These are phyloP conservation scores for Saccopteryx bilineata DNA, from an alignment of 2,113 vertebrate species.

Conservation along the genomic window DNA sequence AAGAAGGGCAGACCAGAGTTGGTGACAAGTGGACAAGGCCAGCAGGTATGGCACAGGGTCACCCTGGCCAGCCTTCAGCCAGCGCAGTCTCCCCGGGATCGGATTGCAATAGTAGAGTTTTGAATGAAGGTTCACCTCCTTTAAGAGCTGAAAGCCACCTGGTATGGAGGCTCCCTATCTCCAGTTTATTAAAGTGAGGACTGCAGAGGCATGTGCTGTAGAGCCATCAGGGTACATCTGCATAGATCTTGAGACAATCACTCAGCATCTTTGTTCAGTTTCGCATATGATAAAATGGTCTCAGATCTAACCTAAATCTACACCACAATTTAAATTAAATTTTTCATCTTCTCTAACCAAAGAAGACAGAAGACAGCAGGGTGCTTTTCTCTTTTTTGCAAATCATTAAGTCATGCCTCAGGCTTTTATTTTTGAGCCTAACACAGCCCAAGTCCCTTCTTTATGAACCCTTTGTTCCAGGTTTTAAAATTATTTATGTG, in stretches of 20 bases:
- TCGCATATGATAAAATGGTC: neutral
- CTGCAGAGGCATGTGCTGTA: neutral
- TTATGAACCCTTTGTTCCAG: neutral
- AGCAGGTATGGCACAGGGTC: accelerated
- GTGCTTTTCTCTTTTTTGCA: neutral
- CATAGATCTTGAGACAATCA: neutral
- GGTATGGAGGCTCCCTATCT: neutral
- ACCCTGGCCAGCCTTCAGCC: neutral
- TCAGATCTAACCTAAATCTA: neutral
- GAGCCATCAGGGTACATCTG: neutral
- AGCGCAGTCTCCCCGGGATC: neutral
- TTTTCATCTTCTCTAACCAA: neutral
- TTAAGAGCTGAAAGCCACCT: neutral
- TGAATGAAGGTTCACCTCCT: neutral
- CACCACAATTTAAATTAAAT: neutral
- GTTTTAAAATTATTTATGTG: neutral
- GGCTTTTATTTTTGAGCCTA: neutral
- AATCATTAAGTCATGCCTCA: neutral
- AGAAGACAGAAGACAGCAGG: neutral
- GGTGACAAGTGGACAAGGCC: neutral
- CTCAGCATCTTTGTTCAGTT: neutral
- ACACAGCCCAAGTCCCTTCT: neutral
- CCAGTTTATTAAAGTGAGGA: neutral
- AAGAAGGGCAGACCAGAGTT: neutral
- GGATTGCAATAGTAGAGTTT: neutral